Percentiles rank a stretch among this genome's conserved stretches.
These are phyloP conservation scores for Zelostemma sp. DNA, from an alignment of 1,140 invertebrate genomes.

Conservation along the genomic window DNA sequence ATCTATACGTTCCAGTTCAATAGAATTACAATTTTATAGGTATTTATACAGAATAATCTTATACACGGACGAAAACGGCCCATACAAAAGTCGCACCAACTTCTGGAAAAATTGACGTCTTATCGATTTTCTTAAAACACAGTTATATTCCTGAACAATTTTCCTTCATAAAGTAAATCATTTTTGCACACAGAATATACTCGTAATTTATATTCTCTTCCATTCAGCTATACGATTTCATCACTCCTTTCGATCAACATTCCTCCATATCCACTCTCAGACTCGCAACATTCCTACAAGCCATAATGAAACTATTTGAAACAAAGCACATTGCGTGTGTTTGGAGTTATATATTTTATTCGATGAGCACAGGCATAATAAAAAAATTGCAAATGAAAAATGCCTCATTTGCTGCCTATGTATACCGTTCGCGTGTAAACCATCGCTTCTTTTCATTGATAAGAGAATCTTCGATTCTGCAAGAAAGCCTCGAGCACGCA, in stretches of 20 bases:
- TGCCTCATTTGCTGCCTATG: conserved; percentile 19
- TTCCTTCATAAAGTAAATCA: not conserved
- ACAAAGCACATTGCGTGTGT: conserved; percentile 8
- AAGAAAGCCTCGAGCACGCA: conserved; percentile 18
- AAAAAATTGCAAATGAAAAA: not conserved
- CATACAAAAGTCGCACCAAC: too few relatives aligned
- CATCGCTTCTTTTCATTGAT: conserved; percentile 30
- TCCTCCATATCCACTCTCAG: conserved; percentile 15
- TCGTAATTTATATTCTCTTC: too few relatives aligned
- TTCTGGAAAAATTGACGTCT: not conserved
- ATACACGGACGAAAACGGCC: not conserved
- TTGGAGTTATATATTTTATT: conserved; percentile 13
- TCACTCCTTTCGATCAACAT: conserved; percentile 27
- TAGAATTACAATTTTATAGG: conserved; percentile 32
- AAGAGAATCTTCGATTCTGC: conserved; percentile 29
- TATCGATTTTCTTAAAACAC: not conserved
- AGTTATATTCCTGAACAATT: conserved; percentile 1
- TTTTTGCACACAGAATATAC: not conserved
- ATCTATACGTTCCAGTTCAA: conserved; percentile 54
- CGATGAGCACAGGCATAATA: not conserved
- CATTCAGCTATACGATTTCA: conserved; percentile 18
- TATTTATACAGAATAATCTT: conserved; percentile 35
- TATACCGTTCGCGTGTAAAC: conserved; percentile 33
- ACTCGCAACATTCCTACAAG: conserved; percentile 26
- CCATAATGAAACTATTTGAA: conserved; percentile 34